A percentile compares a stretch with the other conserved stretches of the same genome.
phyloP scores from a whole-genome alignment of 2,113 vertebrate species.

The Odontophorus gujanensis region DNA sequence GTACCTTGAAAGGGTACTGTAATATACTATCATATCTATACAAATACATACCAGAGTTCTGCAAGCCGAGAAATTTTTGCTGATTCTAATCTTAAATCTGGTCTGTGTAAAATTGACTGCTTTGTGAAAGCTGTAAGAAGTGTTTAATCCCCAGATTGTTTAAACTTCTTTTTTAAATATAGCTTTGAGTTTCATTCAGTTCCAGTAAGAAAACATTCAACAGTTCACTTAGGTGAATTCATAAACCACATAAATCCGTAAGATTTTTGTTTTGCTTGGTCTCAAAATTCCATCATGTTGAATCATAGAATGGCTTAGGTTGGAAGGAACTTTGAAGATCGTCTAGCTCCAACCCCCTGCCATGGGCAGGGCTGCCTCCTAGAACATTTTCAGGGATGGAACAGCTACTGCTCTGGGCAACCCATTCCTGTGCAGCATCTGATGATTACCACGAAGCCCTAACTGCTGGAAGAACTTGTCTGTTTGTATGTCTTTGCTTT shows the following conservation, averaged over 20 bases:
- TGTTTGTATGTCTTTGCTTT: not conserved
- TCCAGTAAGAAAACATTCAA: not conserved
- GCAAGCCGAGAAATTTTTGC: too few relatives aligned
- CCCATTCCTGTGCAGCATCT: not conserved
- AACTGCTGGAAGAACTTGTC: not conserved
- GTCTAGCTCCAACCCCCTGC: too few relatives aligned
- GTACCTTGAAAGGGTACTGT: too few relatives aligned
- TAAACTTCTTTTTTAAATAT: not conserved
- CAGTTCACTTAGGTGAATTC: not conserved
- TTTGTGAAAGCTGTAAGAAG: not conserved
- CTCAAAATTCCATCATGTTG: not conserved
- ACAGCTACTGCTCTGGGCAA: not conserved
- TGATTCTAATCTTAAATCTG: not conserved
- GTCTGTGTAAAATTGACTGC: not conserved
- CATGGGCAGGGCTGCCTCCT: not conserved
- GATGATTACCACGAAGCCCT: not conserved
- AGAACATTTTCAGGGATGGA: not conserved
- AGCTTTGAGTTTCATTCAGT: not conserved
- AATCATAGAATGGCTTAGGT: not conserved
- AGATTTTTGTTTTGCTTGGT: not conserved
- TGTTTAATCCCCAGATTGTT: not conserved
- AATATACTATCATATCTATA: too few relatives aligned
- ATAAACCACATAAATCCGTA: not conserved
- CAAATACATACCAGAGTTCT: too few relatives aligned
- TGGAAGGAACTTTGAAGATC: not conserved